Evolutionary conservation across 2,113 vertebrate genomes (phyloP), one percentile per base, ranked within the genome.

Genomic region (Dasyornis broadbenti): DNA sequence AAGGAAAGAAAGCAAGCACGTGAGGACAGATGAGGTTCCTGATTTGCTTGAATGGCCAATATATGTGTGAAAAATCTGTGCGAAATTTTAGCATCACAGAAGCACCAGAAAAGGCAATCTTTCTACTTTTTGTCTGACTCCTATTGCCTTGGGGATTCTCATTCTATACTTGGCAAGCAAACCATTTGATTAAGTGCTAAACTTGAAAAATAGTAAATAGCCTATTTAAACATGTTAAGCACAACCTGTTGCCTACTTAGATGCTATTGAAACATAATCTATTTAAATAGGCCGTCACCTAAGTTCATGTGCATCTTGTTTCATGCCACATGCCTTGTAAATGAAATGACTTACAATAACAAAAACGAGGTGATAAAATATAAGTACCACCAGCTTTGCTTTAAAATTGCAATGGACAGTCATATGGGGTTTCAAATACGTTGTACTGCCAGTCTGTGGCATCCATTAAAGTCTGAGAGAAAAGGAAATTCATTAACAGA

Each of bases 171-270:
- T 70, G 64, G 68, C 76, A 93, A 82, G 76, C 52, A 88, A 92
- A 40, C 13, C 10, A 3, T 86, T 61, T 94, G 96, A 95, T 88
- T 65, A 94, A 89, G 60, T 71, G 44, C 52, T 86, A 60, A 92
- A 81, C 59, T 77, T 73, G 68, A 86, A 80, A 92, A 84, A 91
- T 80, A 94, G 75, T 66, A 94, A 90, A 89, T 56, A 94, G 68
- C 60, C 56, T 90, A 56, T 90, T 96, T 86, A 93, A 95, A 86
- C 88, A 90, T 33, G 79, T 88, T 95, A 90, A 95, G 61, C 39
- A 70, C 86, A 93, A 82, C 72, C 64, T 94, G 86, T 73, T 82
- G 86, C 60, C 85, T 92, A 37, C 89, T 83, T 93, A 89, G 47
- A 63, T 35, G 26, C 13, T 83, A n/a, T 88, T 88, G 90, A 94